Base-by-base conservation (phyloP, 1,140 invertebrate genomes). In the Chironomus tepperi region DNA sequence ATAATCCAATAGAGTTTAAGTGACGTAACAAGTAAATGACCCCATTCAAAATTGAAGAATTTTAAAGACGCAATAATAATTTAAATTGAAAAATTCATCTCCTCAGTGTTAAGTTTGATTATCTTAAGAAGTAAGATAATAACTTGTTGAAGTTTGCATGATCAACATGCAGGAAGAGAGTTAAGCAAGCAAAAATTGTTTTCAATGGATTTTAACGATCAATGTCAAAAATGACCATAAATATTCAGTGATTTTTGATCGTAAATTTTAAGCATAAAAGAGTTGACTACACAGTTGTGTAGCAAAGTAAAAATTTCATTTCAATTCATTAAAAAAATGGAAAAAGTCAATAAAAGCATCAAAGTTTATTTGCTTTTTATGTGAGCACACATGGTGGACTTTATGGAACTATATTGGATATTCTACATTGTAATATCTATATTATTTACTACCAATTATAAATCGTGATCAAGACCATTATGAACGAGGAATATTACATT, bases 401-500 rank as follows among this genome's bases (percentile, higher is more conserved):
- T 57, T 57, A 57, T 57, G 47, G 47, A 57, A 47, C 43, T 15
- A 57, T 34, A 34, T 34, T 34, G 24, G 5, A 34, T 34, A 34
- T 15, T 57, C 47, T 57, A 57, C 47, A 57, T 57, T 57, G 47
- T 57, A 57, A 57, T 8, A 47, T 47, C 43, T 47, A 9, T 57
- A 57, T 12, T n/a, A n/a, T 57, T 57, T n/a, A 57, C 47, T 57
- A n/a, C 47, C 47, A 57, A 57, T 57, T 57, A 57, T 57, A 57
- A 12, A 15, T 57, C n/a, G 10, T n/a, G 12, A 57, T 57, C 47
- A 57, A 57, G 24, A 2, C 24, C 2, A 34, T 34, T 34, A 34
- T 34, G 24, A 34, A 34, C 24, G 24, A n/a, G n/a, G n/a, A n/a
- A n/a, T n/a, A n/a, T n/a, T n/a, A n/a, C n/a, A n/a, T 34, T 34